A percentile compares a stretch with the other conserved stretches of the same genome.
Conservation (phyloP, 2,888 invertebrate species). For the Globia sparganii region DNA sequence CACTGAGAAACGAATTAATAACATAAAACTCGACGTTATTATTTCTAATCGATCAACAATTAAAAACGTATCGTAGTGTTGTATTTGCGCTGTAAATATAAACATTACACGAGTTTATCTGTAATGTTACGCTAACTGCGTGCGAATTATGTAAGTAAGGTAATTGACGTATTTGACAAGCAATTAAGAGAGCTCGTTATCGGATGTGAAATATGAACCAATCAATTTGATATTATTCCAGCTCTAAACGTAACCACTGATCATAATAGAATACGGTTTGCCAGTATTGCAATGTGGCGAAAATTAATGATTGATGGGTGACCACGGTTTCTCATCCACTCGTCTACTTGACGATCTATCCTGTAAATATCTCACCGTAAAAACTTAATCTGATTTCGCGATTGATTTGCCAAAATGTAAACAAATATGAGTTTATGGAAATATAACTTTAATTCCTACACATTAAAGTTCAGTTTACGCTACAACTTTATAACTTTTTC, state of each 20-base stretch:
- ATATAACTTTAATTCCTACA: too few species aligned
- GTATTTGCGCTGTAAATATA: conserved; percentile 13
- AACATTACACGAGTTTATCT: conserved; percentile 32
- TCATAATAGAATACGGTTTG: neutral
- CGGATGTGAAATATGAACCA: conserved; percentile 35
- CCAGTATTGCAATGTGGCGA: neutral
- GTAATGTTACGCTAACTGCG: conserved; percentile 25
- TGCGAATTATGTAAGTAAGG: conserved; percentile 12
- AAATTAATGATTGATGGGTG: neutral
- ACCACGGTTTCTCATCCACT: neutral
- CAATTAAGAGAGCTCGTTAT: conserved; percentile 44
- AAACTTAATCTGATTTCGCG: too few species aligned
- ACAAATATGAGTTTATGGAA: too few species aligned
- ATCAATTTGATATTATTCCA: conserved; percentile 16
- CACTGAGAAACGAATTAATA: neutral
- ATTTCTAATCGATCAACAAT: conserved; percentile 21
- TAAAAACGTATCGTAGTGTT: conserved; percentile 22
- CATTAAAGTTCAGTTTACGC: too few species aligned
- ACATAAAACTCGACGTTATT: neutral
- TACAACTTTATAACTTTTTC: too few species aligned
- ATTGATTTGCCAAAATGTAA: too few species aligned
- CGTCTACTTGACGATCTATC: too few species aligned
- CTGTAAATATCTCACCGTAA: too few species aligned
- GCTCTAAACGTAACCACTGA: neutral
- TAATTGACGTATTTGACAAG: conserved; percentile 39